Conservation (phyloP, 1,140 invertebrate genomes). For the Brachionus manjavacas region DNA sequence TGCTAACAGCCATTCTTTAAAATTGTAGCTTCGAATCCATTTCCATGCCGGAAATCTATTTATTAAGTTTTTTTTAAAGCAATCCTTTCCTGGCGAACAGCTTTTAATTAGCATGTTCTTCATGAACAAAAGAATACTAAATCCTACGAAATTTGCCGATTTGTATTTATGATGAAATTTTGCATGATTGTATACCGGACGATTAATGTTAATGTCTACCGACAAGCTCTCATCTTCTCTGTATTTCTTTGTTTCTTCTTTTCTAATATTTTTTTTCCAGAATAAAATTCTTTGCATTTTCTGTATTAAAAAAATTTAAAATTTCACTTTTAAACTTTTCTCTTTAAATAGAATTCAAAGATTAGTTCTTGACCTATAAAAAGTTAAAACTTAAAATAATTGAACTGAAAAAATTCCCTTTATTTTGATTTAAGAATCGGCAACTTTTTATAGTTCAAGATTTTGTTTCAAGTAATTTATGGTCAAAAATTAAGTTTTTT, state of each 20-base stretch:
- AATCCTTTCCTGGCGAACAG: neutral
- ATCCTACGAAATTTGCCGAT: neutral
- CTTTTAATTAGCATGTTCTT: neutral
- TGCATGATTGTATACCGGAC: neutral
- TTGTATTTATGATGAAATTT: neutral
- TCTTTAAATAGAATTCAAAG: neutral
- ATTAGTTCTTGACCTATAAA: neutral
- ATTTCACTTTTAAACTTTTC: conserved; percentile 3
- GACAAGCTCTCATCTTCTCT: neutral
- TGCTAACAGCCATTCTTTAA: conserved; percentile 50
- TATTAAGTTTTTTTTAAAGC: neutral
- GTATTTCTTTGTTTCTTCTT: neutral
- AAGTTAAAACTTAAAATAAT: neutral
- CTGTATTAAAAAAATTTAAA: neutral
- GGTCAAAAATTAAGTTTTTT: neutral
- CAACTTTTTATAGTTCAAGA: neutral
- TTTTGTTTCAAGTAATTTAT: neutral
- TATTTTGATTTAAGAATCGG: neutral
- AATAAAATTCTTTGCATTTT: neutral
- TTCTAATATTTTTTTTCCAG: neutral
- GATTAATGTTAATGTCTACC: neutral
- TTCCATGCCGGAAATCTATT: conserved; percentile 51
- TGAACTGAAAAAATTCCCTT: neutral
- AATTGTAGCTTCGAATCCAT: conserved; percentile 53
- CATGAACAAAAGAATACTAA: neutral